phyloP scores from a whole-genome alignment of 2,888 invertebrate genomes.

The Temnothorax unifasciatus region DNA sequence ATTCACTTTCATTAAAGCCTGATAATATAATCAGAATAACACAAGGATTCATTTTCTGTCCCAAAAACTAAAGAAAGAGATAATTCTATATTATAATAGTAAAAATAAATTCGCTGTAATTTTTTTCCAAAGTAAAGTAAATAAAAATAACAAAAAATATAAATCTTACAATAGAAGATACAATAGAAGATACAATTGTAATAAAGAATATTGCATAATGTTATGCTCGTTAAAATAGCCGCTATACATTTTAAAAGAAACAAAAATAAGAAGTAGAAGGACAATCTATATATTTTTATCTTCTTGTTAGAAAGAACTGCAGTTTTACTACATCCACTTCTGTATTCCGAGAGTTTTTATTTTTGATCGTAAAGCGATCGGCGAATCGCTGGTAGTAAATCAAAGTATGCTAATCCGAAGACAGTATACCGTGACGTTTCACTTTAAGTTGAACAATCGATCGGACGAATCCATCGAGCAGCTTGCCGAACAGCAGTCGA shows the following conservation, averaged over 20 bases:
- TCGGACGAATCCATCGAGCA: background rate
- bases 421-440: conserved; percentile 20
- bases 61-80: background rate
- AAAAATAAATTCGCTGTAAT: background rate
- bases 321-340: background rate
- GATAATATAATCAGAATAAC: background rate
- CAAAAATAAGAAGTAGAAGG: background rate
- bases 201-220: background rate
- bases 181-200: background rate
- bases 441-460: conserved; percentile 34
- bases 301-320: background rate
- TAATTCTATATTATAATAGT: background rate
- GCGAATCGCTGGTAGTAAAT: background rate
- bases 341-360: background rate
- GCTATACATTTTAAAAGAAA: background rate
- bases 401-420: conserved; percentile 21
- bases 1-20: background rate
- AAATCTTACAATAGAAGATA: background rate
- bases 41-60: background rate
- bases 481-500: conserved; percentile 25
- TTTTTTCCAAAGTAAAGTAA: background rate
- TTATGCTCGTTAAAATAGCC: background rate
- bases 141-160: background rate
- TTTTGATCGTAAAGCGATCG: background rate
- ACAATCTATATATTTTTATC: background rate